Evolutionary conservation across 1,140 invertebrate genomes (phyloP), one percentile per base, ranked within the genome.

Genomic region (Babylonia areolata): DNA sequence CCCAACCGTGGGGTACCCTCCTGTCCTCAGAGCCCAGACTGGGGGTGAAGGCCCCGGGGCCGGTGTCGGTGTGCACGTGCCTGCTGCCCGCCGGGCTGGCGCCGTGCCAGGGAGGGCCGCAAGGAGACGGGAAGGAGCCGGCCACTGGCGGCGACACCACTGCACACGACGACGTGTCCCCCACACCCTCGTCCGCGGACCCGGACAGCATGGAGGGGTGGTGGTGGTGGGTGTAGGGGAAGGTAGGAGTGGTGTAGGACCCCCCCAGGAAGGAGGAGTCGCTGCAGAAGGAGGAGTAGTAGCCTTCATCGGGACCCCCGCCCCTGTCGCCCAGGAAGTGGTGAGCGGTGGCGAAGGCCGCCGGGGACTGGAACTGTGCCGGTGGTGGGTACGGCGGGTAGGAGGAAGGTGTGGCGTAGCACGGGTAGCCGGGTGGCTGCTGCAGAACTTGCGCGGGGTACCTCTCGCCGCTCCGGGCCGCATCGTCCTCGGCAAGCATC

Each of bases 401-500:
- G 28, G 9, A 33, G 15, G 71, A 31, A 33, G 31, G 71, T n/a
- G 71, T 64, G 73, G 3, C 15, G 73, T 75, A 75, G 33, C 15
- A 35, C n/a, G 73, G 73, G 73, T 75, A 37, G 9, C 15, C 28
- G 11, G 77, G 77, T 2, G n/a, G 35, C 78, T 54, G 78, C 77
- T 42, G 77, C 37, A 28, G 39, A 15, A 42, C 37, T 42, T 58
- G 78, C 17, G 78, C 2, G 5, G 78, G 78, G 78, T 80, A 80
- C 42, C 6, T 54, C 28, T 12, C 42, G 28, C 42, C 5, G 33
- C 23, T 51, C 33, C 33, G 37, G 15, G 73, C 33, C 11, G 78
- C 46, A 42, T 80, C 40, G n/a, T 80, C 78, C n/a, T 51, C 42
- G 3, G 92, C 35, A 5, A 99, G 94, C 28, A 99, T 94, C 93